Evolutionary conservation across 2,113 vertebrate species (phyloP), one percentile per base, ranked within the genome.

Genomic region (Cynopterus brachyotis): DNA sequence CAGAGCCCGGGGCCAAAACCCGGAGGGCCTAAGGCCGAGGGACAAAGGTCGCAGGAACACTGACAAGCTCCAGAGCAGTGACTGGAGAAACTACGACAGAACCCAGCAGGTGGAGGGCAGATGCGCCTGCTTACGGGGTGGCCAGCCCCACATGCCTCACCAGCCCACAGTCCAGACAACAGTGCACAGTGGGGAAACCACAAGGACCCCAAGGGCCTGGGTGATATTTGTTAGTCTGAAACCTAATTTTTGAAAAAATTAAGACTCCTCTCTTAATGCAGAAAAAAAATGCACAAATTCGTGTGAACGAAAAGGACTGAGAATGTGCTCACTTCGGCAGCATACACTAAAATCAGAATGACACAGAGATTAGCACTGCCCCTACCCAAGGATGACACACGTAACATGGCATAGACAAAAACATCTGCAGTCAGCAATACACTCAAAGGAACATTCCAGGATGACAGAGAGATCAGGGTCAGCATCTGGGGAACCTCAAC

Each of bases 401-500:
- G 7, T 2, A 2, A 42, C 5, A 0, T 53, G 30, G 40, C n/a
- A 30, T 47, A 13, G 9, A 6, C 1, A 1, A 20, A 60, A 17
- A 35, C 30, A 1, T 26, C 66, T 24, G 12, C 32, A 6, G 22
- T 9, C n/a, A 30, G 57, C 22, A 28, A 26, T 2, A 12, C 32
- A 16, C 32, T 47, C 40, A 30, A 28, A 62, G 30, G 24, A 32
- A 69, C 16, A 10, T 13, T 13, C 53, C n/a, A 3, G 35, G 50
- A 50, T 12, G 42, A 53, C 32, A 67, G 26, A 37, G 15, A 17
- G 26, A 1, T 15, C 57, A 32, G 20, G 50, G 4, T 17, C 9
- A 20, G 24, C 3, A 3, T 0, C 0, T 2, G 32, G 53, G 7
- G 8, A 19, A 37, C 30, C 20, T 2, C 19, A 5, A 47, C 3